These are phyloP conservation scores for Drosophila mayaguana DNA, from an alignment of 2,888 invertebrate genomes.

Conservation along the genomic window DNA sequence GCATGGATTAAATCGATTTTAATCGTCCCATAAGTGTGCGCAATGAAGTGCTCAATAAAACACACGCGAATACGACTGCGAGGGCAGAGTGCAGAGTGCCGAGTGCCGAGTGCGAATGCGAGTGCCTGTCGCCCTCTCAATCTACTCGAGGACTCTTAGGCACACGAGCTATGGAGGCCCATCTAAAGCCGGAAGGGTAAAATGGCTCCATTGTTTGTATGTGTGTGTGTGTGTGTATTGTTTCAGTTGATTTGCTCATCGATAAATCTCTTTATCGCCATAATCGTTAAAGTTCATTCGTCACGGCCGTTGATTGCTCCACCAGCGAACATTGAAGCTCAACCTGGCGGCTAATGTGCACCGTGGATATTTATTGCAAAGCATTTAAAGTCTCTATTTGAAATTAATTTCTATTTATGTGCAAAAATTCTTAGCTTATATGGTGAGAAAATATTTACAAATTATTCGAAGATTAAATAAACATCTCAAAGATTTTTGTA, in stretches of 20 bases:
- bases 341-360: conserved; percentile 33
- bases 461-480: too few species aligned
- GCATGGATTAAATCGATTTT: conserved; percentile 76
- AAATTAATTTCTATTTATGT: background rate
- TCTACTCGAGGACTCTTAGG: conserved; percentile 49
- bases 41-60: conserved; percentile 76
- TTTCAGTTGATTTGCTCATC: conserved; percentile 69
- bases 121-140: conserved; percentile 31
- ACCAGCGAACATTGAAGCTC: conserved; percentile 33
- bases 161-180: conserved; percentile 28
- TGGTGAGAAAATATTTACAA: too few species aligned
- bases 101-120: conserved; percentile 14
- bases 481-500: too few species aligned
- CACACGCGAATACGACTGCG: conserved; percentile 56
- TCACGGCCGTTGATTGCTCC: conserved; percentile 70
- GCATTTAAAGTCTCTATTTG: background rate
- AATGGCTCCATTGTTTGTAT: conserved; percentile 14
- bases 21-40: conserved; percentile 73
- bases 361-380: conserved; percentile 21
- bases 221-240: conserved; percentile 45
- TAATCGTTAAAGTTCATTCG: conserved; percentile 79
- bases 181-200: conserved; percentile 49
- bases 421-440: too few species aligned
- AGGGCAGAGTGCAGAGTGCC: background rate
- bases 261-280: conserved; percentile 79